These are phyloP conservation scores for Phrynocephalus vlangalii DNA, from an alignment of 2,797 vertebrate genomes.

Conservation along the genomic window DNA sequence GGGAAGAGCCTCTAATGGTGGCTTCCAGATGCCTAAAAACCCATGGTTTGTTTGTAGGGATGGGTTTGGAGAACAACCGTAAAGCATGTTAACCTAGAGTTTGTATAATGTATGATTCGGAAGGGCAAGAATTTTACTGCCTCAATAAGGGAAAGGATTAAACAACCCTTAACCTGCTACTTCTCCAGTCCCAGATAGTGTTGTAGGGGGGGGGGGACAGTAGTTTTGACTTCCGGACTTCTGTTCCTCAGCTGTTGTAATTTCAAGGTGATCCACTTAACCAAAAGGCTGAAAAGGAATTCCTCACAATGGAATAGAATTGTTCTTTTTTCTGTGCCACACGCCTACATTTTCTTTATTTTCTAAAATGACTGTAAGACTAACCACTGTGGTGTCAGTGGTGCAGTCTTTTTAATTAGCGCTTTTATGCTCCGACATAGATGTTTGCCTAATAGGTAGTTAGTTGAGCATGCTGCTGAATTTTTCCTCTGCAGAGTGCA, in stretches of 20 bases:
- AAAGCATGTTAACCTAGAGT: too few species aligned
- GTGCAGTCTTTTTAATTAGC: conserved; percentile 34
- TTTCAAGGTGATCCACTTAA: conserved; percentile 7
- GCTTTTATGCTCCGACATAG: conserved; percentile 17
- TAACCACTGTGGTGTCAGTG: conserved; percentile 5
- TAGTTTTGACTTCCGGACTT: not conserved
- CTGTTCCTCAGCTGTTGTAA: not conserved
- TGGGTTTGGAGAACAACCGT: too few species aligned
- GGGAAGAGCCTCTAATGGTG: too few species aligned
- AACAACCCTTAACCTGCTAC: not conserved
- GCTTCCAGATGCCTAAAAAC: too few species aligned
- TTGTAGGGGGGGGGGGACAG: not conserved
- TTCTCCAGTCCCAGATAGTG: too few species aligned
- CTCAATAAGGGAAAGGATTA: not conserved
- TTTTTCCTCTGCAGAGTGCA: conserved; percentile 36
- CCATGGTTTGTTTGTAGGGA: too few species aligned
- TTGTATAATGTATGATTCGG: too few species aligned
- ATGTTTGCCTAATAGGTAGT: conserved; percentile 25
- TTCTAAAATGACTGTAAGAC: conserved; percentile 18
- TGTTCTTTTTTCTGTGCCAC: conserved; percentile 31
- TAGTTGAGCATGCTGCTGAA: conserved; percentile 30
- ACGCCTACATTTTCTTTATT: conserved; percentile 26
- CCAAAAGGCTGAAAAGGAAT: conserved; percentile 1
- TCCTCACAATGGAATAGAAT: conserved; percentile 25
- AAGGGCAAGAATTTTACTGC: too few species aligned